A percentile compares a stretch with the other conserved stretches of the same genome.
Conservation (phyloP, 2,113 vertebrate species). For the Saccopteryx leptura region DNA sequence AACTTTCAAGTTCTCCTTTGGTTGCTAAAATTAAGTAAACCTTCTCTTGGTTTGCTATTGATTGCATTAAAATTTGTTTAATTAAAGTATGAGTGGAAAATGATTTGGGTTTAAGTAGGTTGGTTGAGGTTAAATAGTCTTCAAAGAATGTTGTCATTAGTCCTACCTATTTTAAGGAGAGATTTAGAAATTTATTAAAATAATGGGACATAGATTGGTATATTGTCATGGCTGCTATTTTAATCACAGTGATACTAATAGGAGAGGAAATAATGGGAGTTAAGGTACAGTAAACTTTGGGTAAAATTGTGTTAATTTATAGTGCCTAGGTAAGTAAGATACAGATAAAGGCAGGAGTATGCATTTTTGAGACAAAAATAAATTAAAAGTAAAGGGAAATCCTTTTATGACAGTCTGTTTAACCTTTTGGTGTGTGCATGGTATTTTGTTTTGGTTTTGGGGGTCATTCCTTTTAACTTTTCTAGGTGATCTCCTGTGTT, state of each 20-base stretch:
- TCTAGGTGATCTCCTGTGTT: constrained; percentile 59
- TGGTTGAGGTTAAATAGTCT: constrained; percentile 36
- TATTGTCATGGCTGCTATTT: constrained; percentile 49
- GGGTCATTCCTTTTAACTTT: constrained; percentile 61
- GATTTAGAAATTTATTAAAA: constrained; percentile 54
- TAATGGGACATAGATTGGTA: not conserved
- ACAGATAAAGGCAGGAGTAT: constrained; percentile 8
- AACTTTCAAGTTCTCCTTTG: constrained; percentile 46
- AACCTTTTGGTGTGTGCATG: constrained; percentile 21
- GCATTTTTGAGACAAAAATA: constrained; percentile 58
- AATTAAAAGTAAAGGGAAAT: constrained; percentile 27
- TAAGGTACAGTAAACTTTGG: constrained; percentile 50
- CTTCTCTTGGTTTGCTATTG: constrained; percentile 52
- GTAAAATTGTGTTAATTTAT: constrained; percentile 59
- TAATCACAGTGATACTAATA: constrained; percentile 11
- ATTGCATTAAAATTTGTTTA: constrained; percentile 55
- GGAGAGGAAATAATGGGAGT: constrained; percentile 32
- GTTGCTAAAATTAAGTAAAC: constrained; percentile 13
- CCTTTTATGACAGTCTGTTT: constrained; percentile 34
- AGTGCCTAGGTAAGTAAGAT: constrained; percentile 57
- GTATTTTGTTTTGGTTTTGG: not conserved
- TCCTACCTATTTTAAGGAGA: constrained; percentile 44
- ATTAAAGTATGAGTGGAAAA: constrained; percentile 56
- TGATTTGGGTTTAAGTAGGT: constrained; percentile 1
- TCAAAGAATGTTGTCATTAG: constrained; percentile 51